phyloP scores from a whole-genome alignment of 2,888 invertebrate species.

The Caenorhabditis sulstoni region DNA sequence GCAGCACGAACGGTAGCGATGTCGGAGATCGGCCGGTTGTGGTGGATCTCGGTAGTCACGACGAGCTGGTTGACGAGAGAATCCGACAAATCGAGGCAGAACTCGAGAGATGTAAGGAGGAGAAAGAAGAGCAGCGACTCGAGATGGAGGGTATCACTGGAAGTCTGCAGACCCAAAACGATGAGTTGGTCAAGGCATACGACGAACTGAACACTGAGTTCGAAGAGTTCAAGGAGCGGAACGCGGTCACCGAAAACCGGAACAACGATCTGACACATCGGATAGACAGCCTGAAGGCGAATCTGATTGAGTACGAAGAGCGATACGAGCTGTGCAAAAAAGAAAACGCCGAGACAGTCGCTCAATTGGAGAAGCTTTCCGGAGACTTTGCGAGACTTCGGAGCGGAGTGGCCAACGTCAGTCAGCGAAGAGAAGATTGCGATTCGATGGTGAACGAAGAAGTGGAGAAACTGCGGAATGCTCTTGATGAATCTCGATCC shows the following conservation, averaged over 20 bases:
- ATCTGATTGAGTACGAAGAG: slow-evolving; percentile 76
- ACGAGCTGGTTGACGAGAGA: slow-evolving; percentile 51
- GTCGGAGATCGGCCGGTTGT: slow-evolving; percentile 38
- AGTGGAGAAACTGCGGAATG: slow-evolving; percentile 67
- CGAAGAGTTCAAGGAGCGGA: slow-evolving; percentile 64
- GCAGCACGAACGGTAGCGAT: slow-evolving; percentile 51
- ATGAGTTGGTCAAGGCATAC: slow-evolving; percentile 71
- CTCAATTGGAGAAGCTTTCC: slow-evolving; percentile 65
- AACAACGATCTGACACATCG: slow-evolving; percentile 64
- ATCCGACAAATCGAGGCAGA: slow-evolving; percentile 47
- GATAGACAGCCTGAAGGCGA: slow-evolving; percentile 72
- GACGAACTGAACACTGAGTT: slow-evolving; percentile 74
- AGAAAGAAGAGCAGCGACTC: slow-evolving; percentile 26
- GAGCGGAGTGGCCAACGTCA: slow-evolving; percentile 62
- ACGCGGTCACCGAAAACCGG: slow-evolving; percentile 43
- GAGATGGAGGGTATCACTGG: slow-evolving; percentile 6
- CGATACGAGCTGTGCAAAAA: slow-evolving; percentile 74
- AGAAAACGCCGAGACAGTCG: slow-evolving; percentile 71
- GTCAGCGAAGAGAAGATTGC: slow-evolving; percentile 43
- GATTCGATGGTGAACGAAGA: slow-evolving; percentile 60
- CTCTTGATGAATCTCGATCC: slow-evolving; percentile 64
- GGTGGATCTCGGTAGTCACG: slow-evolving; percentile 42
- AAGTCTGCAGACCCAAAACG: slow-evolving; percentile 55
- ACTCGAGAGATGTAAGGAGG: slow-evolving; percentile 34
- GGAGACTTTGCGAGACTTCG: slow-evolving; percentile 69